phyloP scores from a whole-genome alignment of 2,113 vertebrate genomes.

The Periophthalmodon schlosseri region DNA sequence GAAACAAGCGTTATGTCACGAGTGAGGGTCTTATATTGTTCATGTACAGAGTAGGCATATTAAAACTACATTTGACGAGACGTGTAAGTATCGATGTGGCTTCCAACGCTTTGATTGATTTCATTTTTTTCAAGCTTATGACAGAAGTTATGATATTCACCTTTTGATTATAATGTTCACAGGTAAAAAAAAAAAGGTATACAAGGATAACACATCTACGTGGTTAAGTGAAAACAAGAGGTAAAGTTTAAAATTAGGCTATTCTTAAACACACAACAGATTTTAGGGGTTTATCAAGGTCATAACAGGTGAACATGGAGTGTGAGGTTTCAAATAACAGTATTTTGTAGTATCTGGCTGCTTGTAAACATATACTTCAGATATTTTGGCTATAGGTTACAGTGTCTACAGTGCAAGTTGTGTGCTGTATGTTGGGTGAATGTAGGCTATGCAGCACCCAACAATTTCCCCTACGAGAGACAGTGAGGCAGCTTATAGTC shows the following conservation, averaged over 20 bases:
- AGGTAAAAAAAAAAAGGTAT: too few species aligned
- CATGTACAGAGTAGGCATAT: too few species aligned
- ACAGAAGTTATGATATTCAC: too few species aligned
- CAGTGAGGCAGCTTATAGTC: too few species aligned
- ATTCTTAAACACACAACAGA: neutral
- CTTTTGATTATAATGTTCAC: too few species aligned
- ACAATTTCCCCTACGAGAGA: too few species aligned
- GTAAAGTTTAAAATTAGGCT: neutral
- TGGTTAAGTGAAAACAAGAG: too few species aligned
- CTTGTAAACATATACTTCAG: neutral
- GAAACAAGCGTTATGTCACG: neutral
- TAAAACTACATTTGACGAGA: neutral
- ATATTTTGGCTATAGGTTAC: neutral
- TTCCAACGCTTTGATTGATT: neutral
- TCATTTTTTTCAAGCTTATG: too few species aligned
- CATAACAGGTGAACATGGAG: constrained; percentile 34
- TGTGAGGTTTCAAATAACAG: neutral
- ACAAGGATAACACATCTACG: too few species aligned
- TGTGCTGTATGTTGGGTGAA: neutral
- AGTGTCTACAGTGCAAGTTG: neutral
- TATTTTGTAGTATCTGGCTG: neutral
- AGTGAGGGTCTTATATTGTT: neutral
- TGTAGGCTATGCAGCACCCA: neutral
- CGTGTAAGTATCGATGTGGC: neutral
- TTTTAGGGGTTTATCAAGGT: constrained; percentile 24